Evolutionary conservation across 2,888 invertebrate genomes (phyloP).

Genomic region (Atethmia centrago): DNA sequence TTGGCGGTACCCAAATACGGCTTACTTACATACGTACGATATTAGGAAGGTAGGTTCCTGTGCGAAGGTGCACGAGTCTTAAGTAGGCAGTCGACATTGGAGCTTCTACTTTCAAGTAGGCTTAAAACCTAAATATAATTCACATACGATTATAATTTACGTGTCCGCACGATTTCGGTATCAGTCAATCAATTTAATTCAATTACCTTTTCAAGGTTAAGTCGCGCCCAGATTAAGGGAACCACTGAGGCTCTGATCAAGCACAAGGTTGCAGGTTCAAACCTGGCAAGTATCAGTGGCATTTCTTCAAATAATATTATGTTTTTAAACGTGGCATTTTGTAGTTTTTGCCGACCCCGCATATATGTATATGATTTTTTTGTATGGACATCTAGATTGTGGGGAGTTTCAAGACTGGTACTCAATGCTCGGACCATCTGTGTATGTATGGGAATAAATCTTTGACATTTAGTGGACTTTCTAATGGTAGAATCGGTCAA

Average conservation of each 20-base stretch:
- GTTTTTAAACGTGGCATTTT: no score
- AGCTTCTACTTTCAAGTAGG: slow-evolving; percentile 31
- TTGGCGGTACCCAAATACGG: neutral
- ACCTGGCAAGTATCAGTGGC: neutral
- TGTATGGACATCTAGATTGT: no score
- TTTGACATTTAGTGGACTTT: neutral
- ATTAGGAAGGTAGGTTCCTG: neutral
- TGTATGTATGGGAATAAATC: neutral
- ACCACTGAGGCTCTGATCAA: no score
- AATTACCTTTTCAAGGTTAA: neutral
- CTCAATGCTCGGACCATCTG: neutral
- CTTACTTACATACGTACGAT: neutral
- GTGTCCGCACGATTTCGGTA: neutral
- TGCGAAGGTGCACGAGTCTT: slow-evolving; percentile 32
- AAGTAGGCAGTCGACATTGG: slow-evolving; percentile 36
- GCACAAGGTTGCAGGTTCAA: neutral
- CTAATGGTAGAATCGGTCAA: neutral
- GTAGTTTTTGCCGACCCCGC: no score
- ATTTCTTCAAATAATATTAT: no score
- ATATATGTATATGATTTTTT: no score
- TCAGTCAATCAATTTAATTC: neutral
- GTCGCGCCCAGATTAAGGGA: no score
- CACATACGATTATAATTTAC: slow-evolving; percentile 11
- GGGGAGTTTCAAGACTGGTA: neutral
- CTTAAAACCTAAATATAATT: slow-evolving; percentile 18